Conservation (phyloP, 2,888 invertebrate genomes). For the Alloscopus bannaensis region DNA sequence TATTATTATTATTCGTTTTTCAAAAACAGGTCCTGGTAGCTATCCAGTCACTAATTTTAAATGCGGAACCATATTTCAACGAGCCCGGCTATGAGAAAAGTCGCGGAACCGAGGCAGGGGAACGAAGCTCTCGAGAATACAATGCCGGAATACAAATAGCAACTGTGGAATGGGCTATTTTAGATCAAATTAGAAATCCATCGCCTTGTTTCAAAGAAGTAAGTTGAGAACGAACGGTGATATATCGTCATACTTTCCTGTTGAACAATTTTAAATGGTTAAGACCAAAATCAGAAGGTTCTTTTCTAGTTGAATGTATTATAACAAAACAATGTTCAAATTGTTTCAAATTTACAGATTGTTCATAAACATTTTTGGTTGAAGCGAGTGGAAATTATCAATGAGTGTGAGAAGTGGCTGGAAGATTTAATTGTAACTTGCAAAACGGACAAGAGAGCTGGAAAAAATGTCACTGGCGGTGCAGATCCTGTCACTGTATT, state of each 20-base stretch:
- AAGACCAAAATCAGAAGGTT: too few species aligned
- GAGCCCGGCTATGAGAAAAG: slow-evolving; percentile 95
- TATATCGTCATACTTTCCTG: neutral
- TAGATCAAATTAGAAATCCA: slow-evolving; percentile 93
- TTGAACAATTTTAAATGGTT: neutral
- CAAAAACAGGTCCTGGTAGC: slow-evolving; percentile 86
- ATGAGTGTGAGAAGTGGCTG: slow-evolving; percentile 93
- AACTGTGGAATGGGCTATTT: slow-evolving; percentile 96
- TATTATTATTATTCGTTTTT: too few species aligned
- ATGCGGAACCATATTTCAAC: slow-evolving; percentile 95
- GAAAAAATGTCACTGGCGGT: slow-evolving; percentile 71
- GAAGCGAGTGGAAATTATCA: slow-evolving; percentile 91
- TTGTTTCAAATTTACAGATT: slow-evolving; percentile 78
- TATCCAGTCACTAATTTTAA: slow-evolving; percentile 93
- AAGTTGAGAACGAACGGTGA: slow-evolving; percentile 66
- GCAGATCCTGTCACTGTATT: slow-evolving; percentile 72
- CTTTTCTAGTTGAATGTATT: too few species aligned
- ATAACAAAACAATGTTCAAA: neutral
- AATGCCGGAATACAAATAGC: slow-evolving; percentile 97
- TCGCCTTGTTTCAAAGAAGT: slow-evolving; percentile 94
- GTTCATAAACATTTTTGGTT: slow-evolving; percentile 96
- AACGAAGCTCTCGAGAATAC: slow-evolving; percentile 93
- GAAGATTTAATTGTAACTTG: slow-evolving; percentile 86
- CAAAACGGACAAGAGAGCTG: slow-evolving; percentile 85
- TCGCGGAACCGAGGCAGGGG: slow-evolving; percentile 91